These are phyloP conservation scores for Antheraea mylitta DNA, from an alignment of 1,140 invertebrate genomes.

Conservation along the genomic window DNA sequence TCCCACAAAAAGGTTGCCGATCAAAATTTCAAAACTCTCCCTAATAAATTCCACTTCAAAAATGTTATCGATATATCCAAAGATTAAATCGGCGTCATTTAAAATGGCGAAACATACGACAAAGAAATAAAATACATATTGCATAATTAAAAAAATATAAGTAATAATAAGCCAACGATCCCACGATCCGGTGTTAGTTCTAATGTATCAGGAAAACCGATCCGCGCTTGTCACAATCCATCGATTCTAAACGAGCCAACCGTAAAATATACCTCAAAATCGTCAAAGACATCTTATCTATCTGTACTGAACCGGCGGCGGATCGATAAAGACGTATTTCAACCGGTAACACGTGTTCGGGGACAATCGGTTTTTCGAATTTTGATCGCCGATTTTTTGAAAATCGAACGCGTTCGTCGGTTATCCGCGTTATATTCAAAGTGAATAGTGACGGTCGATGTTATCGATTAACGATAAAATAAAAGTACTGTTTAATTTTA, in stretches of 20 bases:
- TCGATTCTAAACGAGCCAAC: slow-evolving; percentile 50
- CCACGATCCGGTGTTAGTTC: slow-evolving; percentile 47
- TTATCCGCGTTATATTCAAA: too few relatives aligned
- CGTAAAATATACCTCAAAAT: slow-evolving; percentile 75
- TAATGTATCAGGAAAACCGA: slow-evolving; percentile 61
- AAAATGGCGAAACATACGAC: neutral
- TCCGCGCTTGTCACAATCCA: slow-evolving; percentile 63
- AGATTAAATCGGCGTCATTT: too few relatives aligned
- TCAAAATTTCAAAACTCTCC: too few relatives aligned
- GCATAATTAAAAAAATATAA: neutral
- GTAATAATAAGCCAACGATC: slow-evolving; percentile 30
- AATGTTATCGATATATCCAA: too few relatives aligned
- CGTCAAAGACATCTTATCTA: slow-evolving; percentile 31
- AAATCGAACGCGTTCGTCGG: neutral
- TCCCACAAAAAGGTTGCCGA: too few relatives aligned
- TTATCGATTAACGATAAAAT: too few relatives aligned
- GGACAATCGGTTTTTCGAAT: neutral
- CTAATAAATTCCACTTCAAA: too few relatives aligned
- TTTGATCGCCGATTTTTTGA: neutral
- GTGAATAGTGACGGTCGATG: too few relatives aligned
- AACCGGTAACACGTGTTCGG: slow-evolving; percentile 33
- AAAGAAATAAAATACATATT: neutral
- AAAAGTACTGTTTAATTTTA: too few relatives aligned
- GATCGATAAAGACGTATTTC: slow-evolving; percentile 51
- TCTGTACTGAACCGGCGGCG: slow-evolving; percentile 44